Evolutionary conservation across 2,888 invertebrate genomes (phyloP).

Genomic region (Timandra comae): DNA sequence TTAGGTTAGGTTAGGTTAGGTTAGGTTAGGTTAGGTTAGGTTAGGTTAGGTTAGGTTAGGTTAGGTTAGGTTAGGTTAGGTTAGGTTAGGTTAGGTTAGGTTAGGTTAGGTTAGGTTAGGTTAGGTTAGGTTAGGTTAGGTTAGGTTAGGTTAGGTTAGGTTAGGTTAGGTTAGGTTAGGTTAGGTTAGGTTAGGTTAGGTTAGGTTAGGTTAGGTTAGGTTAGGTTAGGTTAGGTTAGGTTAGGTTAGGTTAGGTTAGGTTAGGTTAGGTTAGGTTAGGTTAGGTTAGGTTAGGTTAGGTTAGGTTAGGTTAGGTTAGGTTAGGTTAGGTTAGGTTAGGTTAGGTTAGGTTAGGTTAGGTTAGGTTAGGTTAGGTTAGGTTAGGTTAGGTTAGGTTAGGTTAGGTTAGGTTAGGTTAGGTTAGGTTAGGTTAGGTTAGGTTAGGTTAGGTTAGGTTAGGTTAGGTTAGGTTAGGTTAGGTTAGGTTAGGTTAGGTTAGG

Average conservation of each 20-base stretch:
- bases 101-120: slow-evolving; percentile 1
- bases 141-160: no score
- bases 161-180: slow-evolving; percentile 6
- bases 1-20: slow-evolving; percentile 10
- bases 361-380: slow-evolving; percentile 12
- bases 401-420: slow-evolving; percentile 11
- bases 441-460: slow-evolving; percentile 14
- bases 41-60: slow-evolving; percentile 12
- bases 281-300: slow-evolving; percentile 12
- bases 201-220: slow-evolving; percentile 16
- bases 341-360: slow-evolving; percentile 10
- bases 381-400: slow-evolving; percentile 13
- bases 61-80: slow-evolving; percentile 13
- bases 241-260: slow-evolving; percentile 16
- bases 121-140: slow-evolving; percentile 2
- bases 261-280: slow-evolving; percentile 15
- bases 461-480: slow-evolving; percentile 14
- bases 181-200: slow-evolving; percentile 11
- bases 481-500: slow-evolving; percentile 11
- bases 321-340: slow-evolving; percentile 11
- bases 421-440: slow-evolving; percentile 14
- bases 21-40: slow-evolving; percentile 13
- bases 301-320: slow-evolving; percentile 11
- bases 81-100: slow-evolving; percentile 12
- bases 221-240: slow-evolving; percentile 16